These are phyloP conservation scores for Lampropteryx suffumata DNA, from an alignment of 2,888 invertebrate species.

Conservation along the genomic window DNA sequence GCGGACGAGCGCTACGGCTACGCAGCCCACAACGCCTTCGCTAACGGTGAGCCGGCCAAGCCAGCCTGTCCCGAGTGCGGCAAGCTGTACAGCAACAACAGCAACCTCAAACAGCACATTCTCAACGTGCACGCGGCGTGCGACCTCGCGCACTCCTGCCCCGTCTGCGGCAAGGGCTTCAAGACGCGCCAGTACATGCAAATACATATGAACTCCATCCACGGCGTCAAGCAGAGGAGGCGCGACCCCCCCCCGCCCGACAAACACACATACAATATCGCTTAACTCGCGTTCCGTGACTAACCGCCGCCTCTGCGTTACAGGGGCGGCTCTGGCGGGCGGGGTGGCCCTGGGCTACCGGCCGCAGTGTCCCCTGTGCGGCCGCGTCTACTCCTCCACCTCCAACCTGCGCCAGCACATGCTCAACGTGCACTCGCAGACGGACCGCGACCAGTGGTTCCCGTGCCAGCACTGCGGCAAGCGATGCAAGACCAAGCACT, in stretches of 20 bases:
- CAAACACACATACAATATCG: slow-evolving; percentile 71
- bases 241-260: slow-evolving; percentile 69
- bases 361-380: slow-evolving; percentile 88
- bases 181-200: slow-evolving; percentile 88
- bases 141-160: slow-evolving; percentile 83
- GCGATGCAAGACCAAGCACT: slow-evolving; percentile 89
- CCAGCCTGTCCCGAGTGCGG: slow-evolving; percentile 87
- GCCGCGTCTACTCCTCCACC: slow-evolving; percentile 87
- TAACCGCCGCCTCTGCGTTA: slow-evolving; percentile 86
- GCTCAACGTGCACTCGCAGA: slow-evolving; percentile 88
- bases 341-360: slow-evolving; percentile 81
- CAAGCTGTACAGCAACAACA: slow-evolving; percentile 86
- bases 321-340: slow-evolving; percentile 85
- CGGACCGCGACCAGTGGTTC: slow-evolving; percentile 87
- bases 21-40: slow-evolving; percentile 45
- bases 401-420: slow-evolving; percentile 90
- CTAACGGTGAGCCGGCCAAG: slow-evolving; percentile 72
- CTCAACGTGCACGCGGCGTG: slow-evolving; percentile 86
- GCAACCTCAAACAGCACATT: slow-evolving; percentile 87
- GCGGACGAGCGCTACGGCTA: slow-evolving; percentile 43
- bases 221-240: slow-evolving; percentile 85
- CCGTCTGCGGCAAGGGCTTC: slow-evolving; percentile 86
- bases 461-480: slow-evolving; percentile 89
- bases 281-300: slow-evolving; percentile 61
- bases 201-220: slow-evolving; percentile 86